A percentile compares a stretch with the other conserved stretches of the same genome.
phyloP scores from a whole-genome alignment of 2,113 vertebrate species.

The Alces alces region DNA sequence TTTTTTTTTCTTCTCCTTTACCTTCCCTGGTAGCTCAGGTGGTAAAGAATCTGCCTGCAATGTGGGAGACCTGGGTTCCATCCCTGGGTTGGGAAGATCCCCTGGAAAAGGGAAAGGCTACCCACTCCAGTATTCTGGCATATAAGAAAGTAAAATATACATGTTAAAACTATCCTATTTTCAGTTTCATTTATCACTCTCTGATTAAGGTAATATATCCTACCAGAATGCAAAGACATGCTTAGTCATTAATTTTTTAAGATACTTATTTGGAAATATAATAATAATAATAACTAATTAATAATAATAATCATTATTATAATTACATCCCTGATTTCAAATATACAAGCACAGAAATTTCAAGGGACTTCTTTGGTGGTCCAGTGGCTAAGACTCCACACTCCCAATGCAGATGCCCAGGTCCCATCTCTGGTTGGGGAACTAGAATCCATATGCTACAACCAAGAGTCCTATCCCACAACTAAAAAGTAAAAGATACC shows the following conservation, averaged over 20 bases:
- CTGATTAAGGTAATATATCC: background rate
- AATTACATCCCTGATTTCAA: background rate
- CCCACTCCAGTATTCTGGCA: background rate
- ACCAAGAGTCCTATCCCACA: background rate
- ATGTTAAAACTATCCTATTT: background rate
- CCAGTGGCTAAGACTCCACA: background rate
- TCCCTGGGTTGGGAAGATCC: background rate
- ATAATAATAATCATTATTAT: background rate
- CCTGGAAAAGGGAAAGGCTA: background rate
- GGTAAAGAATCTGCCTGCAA: background rate
- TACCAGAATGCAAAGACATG: background rate
- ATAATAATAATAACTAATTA: background rate
- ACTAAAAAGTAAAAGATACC: background rate
- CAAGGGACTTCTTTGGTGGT: background rate
- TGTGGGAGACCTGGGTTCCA: background rate
- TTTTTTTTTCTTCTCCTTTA: background rate
- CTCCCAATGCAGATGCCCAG: background rate
- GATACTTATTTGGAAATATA: background rate
- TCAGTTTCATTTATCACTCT: background rate
- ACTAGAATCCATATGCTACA: background rate
- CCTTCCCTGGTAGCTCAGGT: background rate
- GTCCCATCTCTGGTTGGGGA: background rate
- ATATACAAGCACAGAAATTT: background rate
- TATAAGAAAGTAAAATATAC: background rate
- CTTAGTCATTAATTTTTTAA: background rate